phyloP scores from a whole-genome alignment of 1,140 invertebrate genomes.

The Physella acuta region DNA sequence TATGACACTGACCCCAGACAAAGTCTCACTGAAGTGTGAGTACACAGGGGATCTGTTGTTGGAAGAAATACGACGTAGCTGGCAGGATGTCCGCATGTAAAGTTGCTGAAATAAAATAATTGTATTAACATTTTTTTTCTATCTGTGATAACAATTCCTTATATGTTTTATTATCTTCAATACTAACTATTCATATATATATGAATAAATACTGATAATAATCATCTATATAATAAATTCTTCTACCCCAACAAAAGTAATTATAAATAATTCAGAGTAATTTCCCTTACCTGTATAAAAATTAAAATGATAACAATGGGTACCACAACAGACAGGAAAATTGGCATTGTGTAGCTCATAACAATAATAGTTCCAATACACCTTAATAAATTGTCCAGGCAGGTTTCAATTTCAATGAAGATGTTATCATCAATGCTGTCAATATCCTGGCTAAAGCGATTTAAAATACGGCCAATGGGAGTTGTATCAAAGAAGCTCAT shows the following conservation, averaged over 20 bases:
- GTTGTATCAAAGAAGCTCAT: slow-evolving; percentile 70
- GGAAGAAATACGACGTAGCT: slow-evolving; percentile 61
- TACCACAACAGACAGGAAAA: slow-evolving; percentile 78
- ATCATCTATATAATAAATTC: no score
- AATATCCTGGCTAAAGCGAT: slow-evolving; percentile 66
- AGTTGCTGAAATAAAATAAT: slow-evolving; percentile 70
- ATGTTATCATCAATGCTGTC: slow-evolving; percentile 50
- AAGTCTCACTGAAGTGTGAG: slow-evolving; percentile 61
- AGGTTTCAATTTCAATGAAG: slow-evolving; percentile 36
- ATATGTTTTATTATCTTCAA: no score
- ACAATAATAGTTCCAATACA: slow-evolving; percentile 61
- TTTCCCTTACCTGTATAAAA: slow-evolving; percentile 69
- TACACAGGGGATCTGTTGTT: slow-evolving; percentile 61
- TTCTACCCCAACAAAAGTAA: no score
- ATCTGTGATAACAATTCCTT: not conserved
- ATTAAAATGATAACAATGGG: slow-evolving; percentile 87
- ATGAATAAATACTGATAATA: not conserved
- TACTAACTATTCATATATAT: not conserved
- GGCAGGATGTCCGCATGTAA: slow-evolving; percentile 77
- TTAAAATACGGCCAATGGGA: slow-evolving; percentile 66
- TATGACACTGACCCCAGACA: slow-evolving; percentile 63
- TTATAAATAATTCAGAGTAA: no score
- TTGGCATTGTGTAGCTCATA: slow-evolving; percentile 83
- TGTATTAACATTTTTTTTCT: not conserved
- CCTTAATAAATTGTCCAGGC: slow-evolving; percentile 29